Base-by-base conservation (phyloP, 2,797 vertebrate species). In the Megalops cyprinoides region DNA sequence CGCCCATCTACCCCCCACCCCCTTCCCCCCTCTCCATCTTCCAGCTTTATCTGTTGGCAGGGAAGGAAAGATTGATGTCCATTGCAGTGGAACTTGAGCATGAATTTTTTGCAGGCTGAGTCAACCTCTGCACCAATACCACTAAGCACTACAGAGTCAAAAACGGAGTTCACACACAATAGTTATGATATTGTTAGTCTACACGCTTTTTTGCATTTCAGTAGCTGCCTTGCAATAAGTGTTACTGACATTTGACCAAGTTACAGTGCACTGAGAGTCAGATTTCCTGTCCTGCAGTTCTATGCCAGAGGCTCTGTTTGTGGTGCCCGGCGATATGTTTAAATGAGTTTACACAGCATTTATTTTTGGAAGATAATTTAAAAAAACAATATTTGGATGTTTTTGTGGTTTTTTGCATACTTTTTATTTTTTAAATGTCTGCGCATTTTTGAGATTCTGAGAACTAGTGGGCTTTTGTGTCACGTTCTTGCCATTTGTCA, bases 41-140 rank as follows among this genome's bases (percentile, higher is more conserved):
- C 8, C n/a, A n/a, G 2, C 15, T 18, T 1, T 69, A 37, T 88
- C 71, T 84, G 84, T 88, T 86, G 86, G 81, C 87, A 90, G 86
- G 65, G 73, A 60, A 88, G 77, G 77, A 81, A 90, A 92, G 90
- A 90, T 91, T 89, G 77, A 88, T 88, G 88, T 85, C 85, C 87
- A 69, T 37, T 81, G 83, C 58, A 31, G 62, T 87, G 89, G 79
- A 86, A 80, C 82, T 87, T 62, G 34, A 46, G 84, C 82, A 62
- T 81, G 82, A 85, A 78, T 76, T 86, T 82, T 80, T 37, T 87
- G 71, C n/a, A 79, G 74, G 56, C 81, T 84, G 82, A 67, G 84
- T 82, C 78, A 87, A 79, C 79, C 74, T 80, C 71, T 51, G 23
- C 18, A 14, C 28, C 46, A 25, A 31, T 31, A 15, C n/a, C 14